Percentiles rank a stretch among this genome's conserved stretches.
These are phyloP conservation scores for Tokudaia muenninki DNA, from an alignment of 2,797 vertebrate species.

Conservation along the genomic window DNA sequence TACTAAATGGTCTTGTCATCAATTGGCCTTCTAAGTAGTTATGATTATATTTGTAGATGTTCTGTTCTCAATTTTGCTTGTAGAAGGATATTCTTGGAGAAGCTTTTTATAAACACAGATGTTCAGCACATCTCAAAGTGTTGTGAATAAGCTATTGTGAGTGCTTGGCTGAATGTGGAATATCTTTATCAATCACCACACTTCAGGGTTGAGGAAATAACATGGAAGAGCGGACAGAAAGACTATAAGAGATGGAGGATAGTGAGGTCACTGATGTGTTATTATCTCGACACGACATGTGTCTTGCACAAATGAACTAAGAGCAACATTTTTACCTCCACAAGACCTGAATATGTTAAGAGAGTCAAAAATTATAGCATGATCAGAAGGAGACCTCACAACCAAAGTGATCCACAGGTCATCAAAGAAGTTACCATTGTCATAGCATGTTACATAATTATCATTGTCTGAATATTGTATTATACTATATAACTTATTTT, in stretches of 20 bases:
- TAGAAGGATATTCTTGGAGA: not conserved
- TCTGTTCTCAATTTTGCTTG: not conserved
- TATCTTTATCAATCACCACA: not conserved
- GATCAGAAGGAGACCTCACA: not conserved
- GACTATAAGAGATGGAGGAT: not conserved
- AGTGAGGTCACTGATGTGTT: not conserved
- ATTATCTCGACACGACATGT: too few relatives aligned
- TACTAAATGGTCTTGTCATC: not conserved
- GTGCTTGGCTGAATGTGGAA: not conserved
- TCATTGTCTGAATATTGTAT: not conserved
- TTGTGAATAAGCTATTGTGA: too few relatives aligned
- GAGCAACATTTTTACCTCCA: not conserved
- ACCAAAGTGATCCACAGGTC: not conserved
- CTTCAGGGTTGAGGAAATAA: not conserved
- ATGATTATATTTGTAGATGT: not conserved
- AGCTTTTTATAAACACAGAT: not conserved
- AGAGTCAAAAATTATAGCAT: not conserved
- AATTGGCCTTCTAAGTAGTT: not conserved
- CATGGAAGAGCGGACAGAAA: not conserved
- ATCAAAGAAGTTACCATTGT: not conserved
- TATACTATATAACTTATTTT: not conserved
- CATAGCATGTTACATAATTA: not conserved
- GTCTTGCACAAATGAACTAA: not conserved
- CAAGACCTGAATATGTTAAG: not conserved
- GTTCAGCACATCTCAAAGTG: not conserved